Base-by-base conservation (phyloP, 2,797 vertebrate genomes). In the Peromyscus aztecus region DNA sequence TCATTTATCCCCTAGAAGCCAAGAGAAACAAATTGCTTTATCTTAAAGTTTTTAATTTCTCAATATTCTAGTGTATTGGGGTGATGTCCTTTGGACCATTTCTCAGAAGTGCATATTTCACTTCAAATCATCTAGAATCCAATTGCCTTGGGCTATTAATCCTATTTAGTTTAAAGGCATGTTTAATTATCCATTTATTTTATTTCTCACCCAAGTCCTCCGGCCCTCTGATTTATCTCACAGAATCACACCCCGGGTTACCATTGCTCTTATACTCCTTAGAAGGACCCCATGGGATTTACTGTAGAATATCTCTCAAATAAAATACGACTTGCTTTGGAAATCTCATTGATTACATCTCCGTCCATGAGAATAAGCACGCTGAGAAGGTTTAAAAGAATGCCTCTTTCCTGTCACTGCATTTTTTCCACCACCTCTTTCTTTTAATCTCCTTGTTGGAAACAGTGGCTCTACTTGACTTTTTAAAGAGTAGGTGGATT, bases 171-270 rank as follows among this genome's bases (percentile, higher is more conserved):
- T 83, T 80, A 94, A 97, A 96, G 67, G 2, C 43, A n/a, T 94
- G 52, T 92, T 92, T 94, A 88, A 94, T 92, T 92, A 82, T 29
- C 88, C n/a, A 93, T 84, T 96, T 92, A 92, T 43, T 91, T 96
- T 94, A 57, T 91, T 95, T 96, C 71, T 94, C n/a, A 90, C n/a
- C 52, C 81, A 94, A 96, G 67, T 55, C 91, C 31, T 92, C 83
- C 31, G 78, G 57, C 31, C 89, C 40, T n/a, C 43, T 81, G 84
- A 94, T 89, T 96, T 96, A 85, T 81, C 75, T 92, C 13, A 2
- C 37, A 93, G 57, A 75, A 86, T 59, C 90, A 83, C 21, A 63
- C 55, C 29, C 57, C 3, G 78, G 43, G n/a, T 92, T 43, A 77
- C 23, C 34, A 34, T 8, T 94, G 17, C 34, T 55, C 49, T 73